Conservation (phyloP, 1,140 invertebrate genomes). For the Riptortus pedestris region DNA sequence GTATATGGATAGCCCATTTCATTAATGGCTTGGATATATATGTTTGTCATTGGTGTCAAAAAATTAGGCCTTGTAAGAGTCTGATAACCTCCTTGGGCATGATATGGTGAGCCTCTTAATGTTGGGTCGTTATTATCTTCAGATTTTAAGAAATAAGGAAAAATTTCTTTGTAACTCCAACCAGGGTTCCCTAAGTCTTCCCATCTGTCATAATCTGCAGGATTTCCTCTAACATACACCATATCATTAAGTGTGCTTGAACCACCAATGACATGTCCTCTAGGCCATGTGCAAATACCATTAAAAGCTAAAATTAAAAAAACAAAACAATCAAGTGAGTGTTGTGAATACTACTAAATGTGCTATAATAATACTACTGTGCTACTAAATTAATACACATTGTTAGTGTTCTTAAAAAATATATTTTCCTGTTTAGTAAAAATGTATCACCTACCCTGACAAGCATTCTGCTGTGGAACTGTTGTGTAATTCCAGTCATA, state of each 20-base stretch:
- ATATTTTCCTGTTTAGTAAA: background rate
- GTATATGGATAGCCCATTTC: conserved; percentile 42
- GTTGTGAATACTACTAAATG: background rate
- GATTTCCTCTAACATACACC: conserved; percentile 63
- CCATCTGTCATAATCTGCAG: conserved; percentile 59
- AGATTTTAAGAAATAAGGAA: conserved; percentile 74
- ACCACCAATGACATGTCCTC: conserved; percentile 48
- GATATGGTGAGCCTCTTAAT: conserved; percentile 49
- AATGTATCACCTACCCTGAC: conserved; percentile 11
- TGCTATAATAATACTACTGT: background rate
- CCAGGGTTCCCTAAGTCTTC: conserved; percentile 63
- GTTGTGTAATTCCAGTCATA: conserved; percentile 25
- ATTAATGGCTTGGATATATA: conserved; percentile 45
- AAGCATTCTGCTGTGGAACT: conserved; percentile 21
- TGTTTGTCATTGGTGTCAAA: conserved; percentile 42
- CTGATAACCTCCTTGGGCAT: conserved; percentile 53
- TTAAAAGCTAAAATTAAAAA: conserved; percentile 39
- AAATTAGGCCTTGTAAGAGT: conserved; percentile 54
- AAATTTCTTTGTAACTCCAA: conserved; percentile 73
- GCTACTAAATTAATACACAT: background rate
- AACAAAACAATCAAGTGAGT: background rate
- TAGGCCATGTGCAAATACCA: conserved; percentile 47
- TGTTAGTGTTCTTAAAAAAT: background rate
- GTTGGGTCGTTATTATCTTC: conserved; percentile 48
- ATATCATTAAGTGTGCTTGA: conserved; percentile 71